Conservation (phyloP, 1,140 invertebrate species). For the Trachymyrmex cornetzi region DNA sequence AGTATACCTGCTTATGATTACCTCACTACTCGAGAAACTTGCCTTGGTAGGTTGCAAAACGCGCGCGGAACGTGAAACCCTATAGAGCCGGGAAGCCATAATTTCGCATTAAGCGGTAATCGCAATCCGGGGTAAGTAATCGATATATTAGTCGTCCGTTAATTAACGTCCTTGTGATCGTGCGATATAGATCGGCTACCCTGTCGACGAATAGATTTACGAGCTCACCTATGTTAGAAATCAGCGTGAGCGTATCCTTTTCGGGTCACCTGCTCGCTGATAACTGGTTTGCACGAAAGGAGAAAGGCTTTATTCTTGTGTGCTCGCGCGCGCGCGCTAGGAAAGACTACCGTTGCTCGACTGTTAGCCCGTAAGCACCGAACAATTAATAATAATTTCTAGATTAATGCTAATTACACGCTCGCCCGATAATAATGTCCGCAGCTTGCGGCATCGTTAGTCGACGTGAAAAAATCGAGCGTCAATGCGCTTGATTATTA, state of each 20-base stretch:
- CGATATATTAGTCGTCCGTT: constrained; percentile 81
- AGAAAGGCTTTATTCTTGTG: constrained; percentile 61
- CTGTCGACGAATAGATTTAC: constrained; percentile 76
- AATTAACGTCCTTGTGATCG: constrained; percentile 80
- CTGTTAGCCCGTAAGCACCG: constrained; percentile 10
- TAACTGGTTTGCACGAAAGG: constrained; percentile 69
- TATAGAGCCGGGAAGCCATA: constrained; percentile 72
- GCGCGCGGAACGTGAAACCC: constrained; percentile 68
- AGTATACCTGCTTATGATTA: constrained; percentile 67
- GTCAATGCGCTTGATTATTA: constrained; percentile 56
- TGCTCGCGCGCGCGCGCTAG: not conserved
- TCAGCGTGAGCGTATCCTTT: constrained; percentile 75
- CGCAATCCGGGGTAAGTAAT: constrained; percentile 79
- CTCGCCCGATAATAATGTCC: constrained; percentile 48
- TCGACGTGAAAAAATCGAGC: constrained; percentile 43
- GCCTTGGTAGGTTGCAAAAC: constrained; percentile 61
- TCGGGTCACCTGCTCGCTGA: constrained; percentile 67
- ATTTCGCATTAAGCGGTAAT: constrained; percentile 78
- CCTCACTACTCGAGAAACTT: constrained; percentile 62
- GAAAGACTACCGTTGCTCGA: constrained; percentile 12
- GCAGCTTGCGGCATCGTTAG: constrained; percentile 31
- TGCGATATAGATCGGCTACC: constrained; percentile 76
- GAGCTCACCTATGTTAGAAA: constrained; percentile 69
- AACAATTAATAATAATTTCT: constrained; percentile 55
- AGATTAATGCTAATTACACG: constrained; percentile 62